Evolutionary conservation across 2,113 vertebrate genomes (phyloP).

Genomic region (Micronycteris hirsuta): DNA sequence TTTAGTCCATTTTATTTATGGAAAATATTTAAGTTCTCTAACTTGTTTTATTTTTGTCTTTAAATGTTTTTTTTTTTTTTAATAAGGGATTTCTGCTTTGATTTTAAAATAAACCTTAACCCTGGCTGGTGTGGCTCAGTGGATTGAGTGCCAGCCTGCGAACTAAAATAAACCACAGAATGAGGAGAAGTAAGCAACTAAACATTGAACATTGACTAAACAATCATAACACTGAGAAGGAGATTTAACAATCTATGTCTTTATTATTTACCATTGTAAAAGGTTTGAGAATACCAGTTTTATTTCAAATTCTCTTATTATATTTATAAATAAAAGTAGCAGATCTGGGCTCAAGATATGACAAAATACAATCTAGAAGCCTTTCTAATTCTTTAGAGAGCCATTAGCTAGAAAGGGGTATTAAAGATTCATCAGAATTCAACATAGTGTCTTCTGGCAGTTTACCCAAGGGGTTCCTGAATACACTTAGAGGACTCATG

Average conservation of each 20-base stretch:
- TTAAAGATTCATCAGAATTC: slow-evolving; percentile 65
- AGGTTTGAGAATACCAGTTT: background rate
- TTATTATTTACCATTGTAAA: background rate
- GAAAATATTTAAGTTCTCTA: slow-evolving; percentile 4
- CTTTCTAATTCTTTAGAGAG: slow-evolving; percentile 46
- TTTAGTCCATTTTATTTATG: background rate
- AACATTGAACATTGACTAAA: background rate
- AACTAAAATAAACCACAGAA: background rate
- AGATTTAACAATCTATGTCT: background rate
- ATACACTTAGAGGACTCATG: background rate
- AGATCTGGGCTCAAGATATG: background rate
- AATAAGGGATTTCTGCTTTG: background rate
- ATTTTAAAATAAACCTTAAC: background rate
- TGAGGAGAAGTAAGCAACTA: background rate
- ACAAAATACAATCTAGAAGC: slow-evolving; percentile 39
- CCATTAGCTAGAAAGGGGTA: slow-evolving; percentile 43
- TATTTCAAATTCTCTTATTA: background rate
- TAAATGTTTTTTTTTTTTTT: background rate
- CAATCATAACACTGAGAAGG: background rate
- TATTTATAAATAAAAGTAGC: slow-evolving; percentile 45
- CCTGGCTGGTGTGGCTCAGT: too few relatives aligned
- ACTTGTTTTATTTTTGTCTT: background rate
- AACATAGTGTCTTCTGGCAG: slow-evolving; percentile 42
- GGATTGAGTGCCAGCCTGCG: too few relatives aligned
- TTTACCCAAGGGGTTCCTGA: slow-evolving; percentile 50